Evolutionary conservation across 2,888 invertebrate species (phyloP).

Genomic region (Parelbella ahira): DNA sequence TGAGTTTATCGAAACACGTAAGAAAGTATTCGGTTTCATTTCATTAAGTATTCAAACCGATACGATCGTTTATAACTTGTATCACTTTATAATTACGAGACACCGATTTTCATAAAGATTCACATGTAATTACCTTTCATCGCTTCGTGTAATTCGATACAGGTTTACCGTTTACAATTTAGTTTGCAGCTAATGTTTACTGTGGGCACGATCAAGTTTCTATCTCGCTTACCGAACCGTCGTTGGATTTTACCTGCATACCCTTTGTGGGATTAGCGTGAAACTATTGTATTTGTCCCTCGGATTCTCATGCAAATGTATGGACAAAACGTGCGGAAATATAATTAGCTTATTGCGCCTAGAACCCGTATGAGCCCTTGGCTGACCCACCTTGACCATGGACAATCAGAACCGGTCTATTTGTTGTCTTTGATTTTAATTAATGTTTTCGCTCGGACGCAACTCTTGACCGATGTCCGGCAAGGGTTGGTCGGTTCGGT

Average conservation of each 20-base stretch:
- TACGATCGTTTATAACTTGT: slow-evolving; percentile 11
- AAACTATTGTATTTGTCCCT: slow-evolving; percentile 56
- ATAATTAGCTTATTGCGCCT: slow-evolving; percentile 73
- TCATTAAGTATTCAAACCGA: slow-evolving; percentile 19
- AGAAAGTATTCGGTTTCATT: slow-evolving; percentile 16
- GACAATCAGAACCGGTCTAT: slow-evolving; percentile 56
- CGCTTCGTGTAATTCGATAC: slow-evolving; percentile 63
- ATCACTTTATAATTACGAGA: slow-evolving; percentile 21
- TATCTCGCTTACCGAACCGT: slow-evolving; percentile 52
- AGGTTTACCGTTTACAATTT: slow-evolving; percentile 40
- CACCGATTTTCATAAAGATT: slow-evolving; percentile 18
- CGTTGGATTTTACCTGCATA: slow-evolving; percentile 30
- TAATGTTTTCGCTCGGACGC: slow-evolving; percentile 66
- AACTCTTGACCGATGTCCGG: slow-evolving; percentile 70
- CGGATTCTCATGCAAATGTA: slow-evolving; percentile 72
- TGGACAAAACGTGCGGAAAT: slow-evolving; percentile 76
- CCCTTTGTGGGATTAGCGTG: slow-evolving; percentile 57
- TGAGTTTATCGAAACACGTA: not conserved
- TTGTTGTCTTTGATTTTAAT: slow-evolving; percentile 65
- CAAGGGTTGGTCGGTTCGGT: slow-evolving; percentile 41
- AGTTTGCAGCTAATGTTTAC: slow-evolving; percentile 59
- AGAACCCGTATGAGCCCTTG: slow-evolving; percentile 32
- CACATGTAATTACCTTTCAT: slow-evolving; percentile 34
- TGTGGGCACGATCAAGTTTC: slow-evolving; percentile 72
- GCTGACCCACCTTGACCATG: slow-evolving; percentile 56